Conservation (phyloP, 2,797 vertebrate genomes). For the Characodon lateralis region DNA sequence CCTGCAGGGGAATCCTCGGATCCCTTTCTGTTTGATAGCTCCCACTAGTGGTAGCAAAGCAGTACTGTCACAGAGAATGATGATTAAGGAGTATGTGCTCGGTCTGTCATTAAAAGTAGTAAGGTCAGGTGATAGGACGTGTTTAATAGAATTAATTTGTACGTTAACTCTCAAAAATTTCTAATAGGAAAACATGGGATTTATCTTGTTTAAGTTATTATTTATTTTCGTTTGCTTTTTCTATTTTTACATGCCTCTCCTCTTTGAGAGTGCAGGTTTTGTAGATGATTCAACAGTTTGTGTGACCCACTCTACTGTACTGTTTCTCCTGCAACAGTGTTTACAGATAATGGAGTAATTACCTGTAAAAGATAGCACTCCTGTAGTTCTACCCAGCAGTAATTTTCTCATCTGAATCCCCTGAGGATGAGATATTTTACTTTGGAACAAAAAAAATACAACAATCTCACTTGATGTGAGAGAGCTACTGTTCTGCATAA, state of each 20-base stretch:
- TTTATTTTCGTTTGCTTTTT: slow-evolving; percentile 9
- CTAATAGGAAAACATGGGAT: neutral
- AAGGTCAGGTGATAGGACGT: neutral
- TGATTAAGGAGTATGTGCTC: neutral
- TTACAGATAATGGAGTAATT: slow-evolving; percentile 84
- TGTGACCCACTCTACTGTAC: slow-evolving; percentile 52
- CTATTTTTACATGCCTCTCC: slow-evolving; percentile 12
- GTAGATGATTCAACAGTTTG: slow-evolving; percentile 51
- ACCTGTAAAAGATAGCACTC: slow-evolving; percentile 79
- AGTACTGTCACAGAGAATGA: slow-evolving; percentile 13
- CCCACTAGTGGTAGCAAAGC: slow-evolving; percentile 75
- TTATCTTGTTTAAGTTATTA: neutral
- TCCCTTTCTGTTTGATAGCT: slow-evolving; percentile 65
- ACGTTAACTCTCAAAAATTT: neutral
- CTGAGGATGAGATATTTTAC: slow-evolving; percentile 56
- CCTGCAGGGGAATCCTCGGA: slow-evolving; percentile 40
- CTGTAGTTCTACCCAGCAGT: slow-evolving; percentile 59
- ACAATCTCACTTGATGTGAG: slow-evolving; percentile 33
- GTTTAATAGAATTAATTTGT: neutral
- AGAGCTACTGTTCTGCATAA: slow-evolving; percentile 22
- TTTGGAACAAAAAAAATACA: slow-evolving; percentile 45
- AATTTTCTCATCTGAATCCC: slow-evolving; percentile 62
- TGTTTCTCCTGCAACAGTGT: slow-evolving; percentile 71
- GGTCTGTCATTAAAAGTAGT: neutral
- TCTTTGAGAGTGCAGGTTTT: slow-evolving; percentile 40